A percentile compares a stretch with the other conserved stretches of the same genome.
phyloP scores from a whole-genome alignment of 2,888 invertebrate genomes.

The Diaprepes abbreviatus region DNA sequence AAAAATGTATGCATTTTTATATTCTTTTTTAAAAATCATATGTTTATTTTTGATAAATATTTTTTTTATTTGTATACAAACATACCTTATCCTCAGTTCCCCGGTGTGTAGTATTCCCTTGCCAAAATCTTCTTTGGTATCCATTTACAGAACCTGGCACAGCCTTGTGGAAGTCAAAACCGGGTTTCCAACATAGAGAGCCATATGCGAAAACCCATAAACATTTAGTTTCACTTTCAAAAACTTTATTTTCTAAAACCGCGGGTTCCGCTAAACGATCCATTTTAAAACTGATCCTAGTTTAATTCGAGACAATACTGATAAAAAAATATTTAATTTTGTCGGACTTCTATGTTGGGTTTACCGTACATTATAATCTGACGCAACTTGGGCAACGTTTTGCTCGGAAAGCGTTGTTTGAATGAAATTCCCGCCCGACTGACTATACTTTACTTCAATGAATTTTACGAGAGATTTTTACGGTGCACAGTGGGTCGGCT shows the following conservation, averaged over 20 bases:
- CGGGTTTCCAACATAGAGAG: constrained; percentile 94
- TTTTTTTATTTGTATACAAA: constrained; percentile 21
- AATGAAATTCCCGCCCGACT: constrained; percentile 33
- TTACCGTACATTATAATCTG: constrained; percentile 31
- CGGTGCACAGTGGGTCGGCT: neutral
- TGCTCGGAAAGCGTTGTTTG: constrained; percentile 21
- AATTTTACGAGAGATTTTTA: constrained; percentile 4
- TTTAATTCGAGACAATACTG: constrained; percentile 5
- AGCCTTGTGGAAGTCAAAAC: constrained; percentile 86
- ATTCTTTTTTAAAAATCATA: too few species aligned
- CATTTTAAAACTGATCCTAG: constrained; percentile 10
- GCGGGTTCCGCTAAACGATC: constrained; percentile 28
- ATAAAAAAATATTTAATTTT: neutral
- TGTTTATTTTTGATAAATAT: too few species aligned
- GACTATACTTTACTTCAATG: constrained; percentile 3
- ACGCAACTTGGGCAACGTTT: constrained; percentile 28
- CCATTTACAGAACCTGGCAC: constrained; percentile 87
- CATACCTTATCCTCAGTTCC: constrained; percentile 81
- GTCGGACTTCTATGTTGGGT: neutral
- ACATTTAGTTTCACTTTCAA: constrained; percentile 66
- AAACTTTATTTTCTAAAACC: constrained; percentile 57
- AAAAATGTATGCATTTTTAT: too few species aligned
- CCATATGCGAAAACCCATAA: constrained; percentile 97
- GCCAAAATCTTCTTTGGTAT: constrained; percentile 91
- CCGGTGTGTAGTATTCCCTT: constrained; percentile 87